A percentile compares a stretch with the other conserved stretches of the same genome.
phyloP scores from a whole-genome alignment of 2,888 invertebrate species.

The Plemyria rubiginata region DNA sequence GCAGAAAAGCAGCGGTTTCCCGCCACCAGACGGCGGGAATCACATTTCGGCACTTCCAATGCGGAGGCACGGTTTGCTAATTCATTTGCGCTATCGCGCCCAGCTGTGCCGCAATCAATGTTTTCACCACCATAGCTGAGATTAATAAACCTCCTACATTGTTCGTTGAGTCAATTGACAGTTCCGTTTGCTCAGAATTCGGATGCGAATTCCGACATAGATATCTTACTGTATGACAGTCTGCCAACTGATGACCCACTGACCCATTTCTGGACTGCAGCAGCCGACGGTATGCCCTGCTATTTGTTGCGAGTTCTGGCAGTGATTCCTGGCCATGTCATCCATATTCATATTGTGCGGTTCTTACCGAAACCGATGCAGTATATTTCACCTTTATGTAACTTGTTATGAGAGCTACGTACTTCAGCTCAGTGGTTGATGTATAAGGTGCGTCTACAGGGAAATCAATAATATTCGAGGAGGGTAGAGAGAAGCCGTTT shows the following conservation, averaged over 20 bases:
- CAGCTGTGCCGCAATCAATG: conserved; percentile 57
- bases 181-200: conserved; percentile 45
- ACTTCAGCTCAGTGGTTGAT: conserved; percentile 37
- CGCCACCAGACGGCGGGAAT: conserved; percentile 47
- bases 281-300: conserved; percentile 67
- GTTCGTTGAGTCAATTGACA: conserved; percentile 6
- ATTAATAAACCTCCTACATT: conserved; percentile 52
- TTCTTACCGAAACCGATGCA: conserved; percentile 44
- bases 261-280: conserved; percentile 79
- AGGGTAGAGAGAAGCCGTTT: conserved; percentile 2
- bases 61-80: conserved; percentile 59
- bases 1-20: conserved; percentile 54
- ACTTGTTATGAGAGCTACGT: conserved; percentile 42
- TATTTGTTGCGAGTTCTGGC: conserved; percentile 78
- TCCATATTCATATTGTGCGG: conserved; percentile 64
- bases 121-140: conserved; percentile 58
- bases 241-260: conserved; percentile 75
- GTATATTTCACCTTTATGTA: conserved; percentile 33
- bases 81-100: conserved; percentile 71
- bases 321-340: conserved; percentile 64
- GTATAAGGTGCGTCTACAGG: conserved; percentile 44
- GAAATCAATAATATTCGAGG: conserved; percentile 52
- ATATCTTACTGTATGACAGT: conserved; percentile 80
- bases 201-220: conserved; percentile 70
- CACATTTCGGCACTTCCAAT: conserved; percentile 64